Conservation (phyloP, 1,140 invertebrate genomes). For the Drosophila mayri region DNA sequence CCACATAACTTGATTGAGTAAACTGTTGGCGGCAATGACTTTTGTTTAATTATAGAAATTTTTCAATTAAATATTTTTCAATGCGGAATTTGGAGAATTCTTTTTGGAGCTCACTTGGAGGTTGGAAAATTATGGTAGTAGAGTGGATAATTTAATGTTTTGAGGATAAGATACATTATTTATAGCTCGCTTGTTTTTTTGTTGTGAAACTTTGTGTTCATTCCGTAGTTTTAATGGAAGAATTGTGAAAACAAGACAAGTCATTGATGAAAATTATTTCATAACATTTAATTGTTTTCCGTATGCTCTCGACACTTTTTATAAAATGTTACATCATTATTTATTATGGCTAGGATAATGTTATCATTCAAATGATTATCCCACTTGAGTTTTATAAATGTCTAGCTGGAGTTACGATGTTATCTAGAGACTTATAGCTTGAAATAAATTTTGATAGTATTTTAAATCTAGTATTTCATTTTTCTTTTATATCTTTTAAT, state of each 20-base stretch:
- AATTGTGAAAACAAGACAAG: not conserved
- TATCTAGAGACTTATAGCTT: not conserved
- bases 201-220: not conserved
- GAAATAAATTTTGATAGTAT: not conserved
- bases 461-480: not conserved
- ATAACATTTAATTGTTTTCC: not conserved
- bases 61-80: conserved; percentile 22
- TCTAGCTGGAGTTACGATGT: not conserved
- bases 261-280: not conserved
- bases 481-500: not conserved
- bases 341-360: not conserved
- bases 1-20: conserved; percentile 3
- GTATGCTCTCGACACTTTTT: not conserved
- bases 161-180: conserved; percentile 19
- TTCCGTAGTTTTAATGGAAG: not conserved
- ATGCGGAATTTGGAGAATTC: conserved; percentile 7
- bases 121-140: not conserved
- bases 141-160: not conserved
- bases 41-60: conserved; percentile 27
- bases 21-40: conserved; percentile 2
- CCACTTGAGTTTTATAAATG: conserved; percentile 1
- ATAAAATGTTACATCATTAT: conserved; percentile 2
- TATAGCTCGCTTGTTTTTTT: not conserved
- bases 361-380: conserved; percentile 17
- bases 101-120: not conserved